Conservation (phyloP, 2,113 vertebrate species). For the Melanocharis versteri region DNA sequence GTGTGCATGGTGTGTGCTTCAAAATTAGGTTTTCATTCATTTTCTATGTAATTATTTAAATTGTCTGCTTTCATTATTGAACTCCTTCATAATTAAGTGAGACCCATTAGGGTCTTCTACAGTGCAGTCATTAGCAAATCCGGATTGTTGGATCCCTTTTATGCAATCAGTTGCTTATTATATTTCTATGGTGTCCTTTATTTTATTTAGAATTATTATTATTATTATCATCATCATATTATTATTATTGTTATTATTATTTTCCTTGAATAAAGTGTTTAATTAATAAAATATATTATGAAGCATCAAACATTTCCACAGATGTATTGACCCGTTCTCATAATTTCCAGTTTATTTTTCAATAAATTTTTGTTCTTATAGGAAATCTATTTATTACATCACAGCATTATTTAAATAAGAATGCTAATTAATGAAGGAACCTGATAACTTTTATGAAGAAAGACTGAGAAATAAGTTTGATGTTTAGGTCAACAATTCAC, state of each 20-base stretch:
- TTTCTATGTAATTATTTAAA: conserved; percentile 2
- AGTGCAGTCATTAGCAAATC: background rate
- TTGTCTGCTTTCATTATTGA: background rate
- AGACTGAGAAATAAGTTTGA: background rate
- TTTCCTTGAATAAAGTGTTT: background rate
- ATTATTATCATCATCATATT: background rate
- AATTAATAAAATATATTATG: background rate
- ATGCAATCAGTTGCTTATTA: background rate
- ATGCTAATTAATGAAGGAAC: background rate
- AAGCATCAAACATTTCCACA: background rate
- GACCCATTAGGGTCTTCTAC: background rate
- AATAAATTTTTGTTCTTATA: background rate
- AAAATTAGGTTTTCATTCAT: background rate
- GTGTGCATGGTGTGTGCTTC: background rate
- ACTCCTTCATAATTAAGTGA: background rate
- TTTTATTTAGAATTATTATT: background rate
- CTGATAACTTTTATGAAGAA: background rate
- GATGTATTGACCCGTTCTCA: background rate
- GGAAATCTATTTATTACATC: background rate
- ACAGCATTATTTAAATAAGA: background rate
- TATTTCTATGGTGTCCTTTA: background rate
- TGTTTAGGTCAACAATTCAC: background rate
- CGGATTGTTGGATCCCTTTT: background rate
- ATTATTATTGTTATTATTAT: background rate
- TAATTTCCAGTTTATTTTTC: background rate